Conservation (phyloP, 2,888 invertebrate species). For the Dascillus cervinus region DNA sequence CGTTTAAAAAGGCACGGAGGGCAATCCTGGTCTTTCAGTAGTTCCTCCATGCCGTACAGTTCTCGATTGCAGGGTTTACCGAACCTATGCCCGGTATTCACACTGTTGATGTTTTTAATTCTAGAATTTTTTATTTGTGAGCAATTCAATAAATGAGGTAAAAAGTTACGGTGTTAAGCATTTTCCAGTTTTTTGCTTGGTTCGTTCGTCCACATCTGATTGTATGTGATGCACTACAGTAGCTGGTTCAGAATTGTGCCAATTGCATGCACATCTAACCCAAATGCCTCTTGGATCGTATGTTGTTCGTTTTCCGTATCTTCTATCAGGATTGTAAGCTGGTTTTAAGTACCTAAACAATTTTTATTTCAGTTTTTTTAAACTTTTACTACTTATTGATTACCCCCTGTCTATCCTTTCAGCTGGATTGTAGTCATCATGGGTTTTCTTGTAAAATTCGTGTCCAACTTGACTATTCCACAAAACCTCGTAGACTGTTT, state of each 20-base stretch:
- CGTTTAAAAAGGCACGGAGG: constrained; percentile 33
- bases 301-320: constrained; percentile 43
- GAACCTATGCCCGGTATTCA: constrained; percentile 45
- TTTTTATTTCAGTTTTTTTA: neutral
- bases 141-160: constrained; percentile 9
- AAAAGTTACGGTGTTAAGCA: constrained; percentile 44
- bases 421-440: constrained; percentile 43
- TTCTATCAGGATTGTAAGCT: constrained; percentile 40
- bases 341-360: constrained; percentile 34
- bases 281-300: constrained; percentile 45
- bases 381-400: neutral
- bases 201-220: constrained; percentile 39
- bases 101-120: constrained; percentile 43
- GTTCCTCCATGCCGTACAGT: constrained; percentile 43
- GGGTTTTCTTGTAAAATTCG: constrained; percentile 43
- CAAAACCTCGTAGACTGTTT: constrained; percentile 34
- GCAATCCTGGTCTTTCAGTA: constrained; percentile 31
- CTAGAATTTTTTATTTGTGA: constrained; percentile 14
- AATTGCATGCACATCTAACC: constrained; percentile 39
- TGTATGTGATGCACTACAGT: constrained; percentile 40
- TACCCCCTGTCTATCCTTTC: constrained; percentile 41
- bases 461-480: constrained; percentile 38
- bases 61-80: constrained; percentile 39
- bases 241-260: constrained; percentile 38
- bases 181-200: constrained; percentile 39